A percentile compares a stretch with the other conserved stretches of the same genome.
Evolutionary conservation across 2,888 invertebrate genomes (phyloP).

Genomic region (Lasiommata megera): DNA sequence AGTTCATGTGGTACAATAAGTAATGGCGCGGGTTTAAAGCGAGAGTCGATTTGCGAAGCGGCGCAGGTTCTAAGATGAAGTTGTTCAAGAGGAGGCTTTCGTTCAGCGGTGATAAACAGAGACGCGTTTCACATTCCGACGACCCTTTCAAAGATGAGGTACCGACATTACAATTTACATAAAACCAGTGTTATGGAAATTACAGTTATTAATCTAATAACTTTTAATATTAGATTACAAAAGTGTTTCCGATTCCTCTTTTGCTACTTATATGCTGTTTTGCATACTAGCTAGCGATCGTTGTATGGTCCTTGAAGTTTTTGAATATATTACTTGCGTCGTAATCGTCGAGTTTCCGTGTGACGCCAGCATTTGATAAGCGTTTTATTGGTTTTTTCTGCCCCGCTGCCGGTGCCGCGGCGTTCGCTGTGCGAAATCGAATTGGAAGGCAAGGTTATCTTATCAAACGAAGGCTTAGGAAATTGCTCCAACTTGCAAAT

Average conservation of each 20-base stretch:
- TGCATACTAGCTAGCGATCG: not conserved
- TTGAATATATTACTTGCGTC: not conserved
- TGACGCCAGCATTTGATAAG: conserved; percentile 47
- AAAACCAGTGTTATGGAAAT: not conserved
- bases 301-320: conserved; percentile 1
- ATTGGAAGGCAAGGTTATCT: conserved; percentile 80
- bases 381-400: conserved; percentile 47
- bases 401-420: conserved; percentile 35
- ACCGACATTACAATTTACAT: conserved; percentile 35
- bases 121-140: conserved; percentile 65
- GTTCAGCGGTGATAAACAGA: conserved; percentile 75
- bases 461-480: conserved; percentile 64
- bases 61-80: conserved; percentile 61
- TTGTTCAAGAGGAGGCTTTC: conserved; percentile 78
- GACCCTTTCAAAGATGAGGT: conserved; percentile 78
- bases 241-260: not conserved
- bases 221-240: too few relatives aligned
- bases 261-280: not conserved
- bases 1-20: conserved; percentile 33
- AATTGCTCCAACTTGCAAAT: conserved; percentile 24
- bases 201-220: not conserved
- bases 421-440: conserved; percentile 59
- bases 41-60: conserved; percentile 45
- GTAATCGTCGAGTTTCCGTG: conserved; percentile 4
- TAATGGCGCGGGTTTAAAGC: conserved; percentile 47